Evolutionary conservation across 2,888 invertebrate species (phyloP), one percentile per base, ranked within the genome.

Genomic region (Thymelicus sylvestris): DNA sequence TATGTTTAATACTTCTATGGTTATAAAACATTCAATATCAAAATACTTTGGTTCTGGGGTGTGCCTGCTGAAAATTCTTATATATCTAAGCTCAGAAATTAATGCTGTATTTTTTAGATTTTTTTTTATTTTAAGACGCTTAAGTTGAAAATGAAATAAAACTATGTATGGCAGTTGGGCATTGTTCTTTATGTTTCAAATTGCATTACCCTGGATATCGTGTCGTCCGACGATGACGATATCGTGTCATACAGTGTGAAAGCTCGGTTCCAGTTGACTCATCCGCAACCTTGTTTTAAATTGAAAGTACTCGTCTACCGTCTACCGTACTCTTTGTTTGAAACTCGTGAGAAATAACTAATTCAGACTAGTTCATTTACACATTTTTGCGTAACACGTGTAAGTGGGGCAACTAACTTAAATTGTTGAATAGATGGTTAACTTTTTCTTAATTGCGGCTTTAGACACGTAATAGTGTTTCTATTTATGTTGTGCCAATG

Each of bases 241-340:
- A 38, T 57, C 57, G 57, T 57, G 13, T 38, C 57, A 38, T 31
- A 31, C 31, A 12, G 31, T 57, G 8, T 38, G 8, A 57, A 38
- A 6, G 13, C 57, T 5, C 38, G 0, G 50, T 8, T 15, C 2
- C n/a, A 19, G 62, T 19, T 62, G 62, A 62, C 44, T 62, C 62
- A 62, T 44, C 44, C 41, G 24, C 44, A 62, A 62, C 62, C 62
- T 62, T 62, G 62, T 62, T 62, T 62, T 44, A 47, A 24, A 62
- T 62, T 62, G 62, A 62, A 62, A 62, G 62, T 62, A 62, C 44
- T 57, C 57, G 57, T 57, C 41, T 62, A 31, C 31, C 3, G 31
- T 31, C 31, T 31, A 41, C 7, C 38, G 39, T 15, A 24, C 24
- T 41, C 62, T 62, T 62, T 62, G 62, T 62, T 62, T 44, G 24